Evolutionary conservation across 1,140 invertebrate genomes (phyloP).

Genomic region (Listronotus bonariensis): DNA sequence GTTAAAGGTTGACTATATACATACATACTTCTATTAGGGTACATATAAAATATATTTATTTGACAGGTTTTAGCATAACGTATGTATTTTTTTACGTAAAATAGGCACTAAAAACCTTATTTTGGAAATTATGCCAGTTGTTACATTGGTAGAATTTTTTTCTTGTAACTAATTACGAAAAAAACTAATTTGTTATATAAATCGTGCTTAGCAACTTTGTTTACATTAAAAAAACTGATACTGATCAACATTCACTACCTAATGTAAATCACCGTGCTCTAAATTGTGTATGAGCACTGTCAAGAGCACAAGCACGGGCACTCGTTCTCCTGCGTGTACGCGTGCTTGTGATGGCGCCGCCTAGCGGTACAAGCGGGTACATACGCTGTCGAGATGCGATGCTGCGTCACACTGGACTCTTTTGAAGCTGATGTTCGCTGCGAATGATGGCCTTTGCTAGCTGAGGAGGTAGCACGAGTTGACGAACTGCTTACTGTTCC

Average conservation of each 20-base stretch:
- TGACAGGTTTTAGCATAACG: too few species aligned
- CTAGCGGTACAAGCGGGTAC: conserved; percentile 53
- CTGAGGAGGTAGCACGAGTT: not conserved
- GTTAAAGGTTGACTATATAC: too few species aligned
- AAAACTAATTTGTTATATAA: too few species aligned
- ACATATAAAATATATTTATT: too few species aligned
- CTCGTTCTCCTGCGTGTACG: conserved; percentile 43
- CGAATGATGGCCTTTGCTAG: not conserved
- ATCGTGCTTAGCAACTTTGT: too few species aligned
- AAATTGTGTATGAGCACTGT: conserved; percentile 25
- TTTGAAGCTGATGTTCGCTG: conserved; percentile 11
- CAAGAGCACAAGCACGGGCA: conserved; percentile 55
- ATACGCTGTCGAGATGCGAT: conserved; percentile 53
- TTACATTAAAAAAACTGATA: conserved; percentile 12
- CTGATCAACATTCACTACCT: conserved; percentile 48
- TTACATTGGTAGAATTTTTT: too few species aligned
- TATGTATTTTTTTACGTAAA: too few species aligned
- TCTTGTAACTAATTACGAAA: too few species aligned
- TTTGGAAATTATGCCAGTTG: too few species aligned
- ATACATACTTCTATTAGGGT: too few species aligned
- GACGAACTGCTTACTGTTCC: conserved; percentile 15
- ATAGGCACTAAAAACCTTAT: too few species aligned
- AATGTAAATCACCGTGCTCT: conserved; percentile 26
- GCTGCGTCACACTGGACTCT: conserved; percentile 36
- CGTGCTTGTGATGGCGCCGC: conserved; percentile 46